Evolutionary conservation across 2,797 vertebrate species (phyloP).

Genomic region (Paguma larvata): DNA sequence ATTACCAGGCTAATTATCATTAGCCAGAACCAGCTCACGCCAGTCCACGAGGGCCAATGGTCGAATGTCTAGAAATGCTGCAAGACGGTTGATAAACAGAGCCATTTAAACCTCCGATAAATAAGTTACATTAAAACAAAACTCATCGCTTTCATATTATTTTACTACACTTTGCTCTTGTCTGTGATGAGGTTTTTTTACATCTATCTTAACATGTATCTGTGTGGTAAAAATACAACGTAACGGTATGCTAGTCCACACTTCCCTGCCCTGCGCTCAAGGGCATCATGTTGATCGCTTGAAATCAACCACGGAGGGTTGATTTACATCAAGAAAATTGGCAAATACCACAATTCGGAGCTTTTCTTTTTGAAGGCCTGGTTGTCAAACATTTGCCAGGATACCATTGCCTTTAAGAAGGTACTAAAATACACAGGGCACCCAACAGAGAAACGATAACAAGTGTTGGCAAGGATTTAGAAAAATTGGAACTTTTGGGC

Average conservation of each 20-base stretch:
- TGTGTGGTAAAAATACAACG: not conserved
- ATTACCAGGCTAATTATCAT: not conserved
- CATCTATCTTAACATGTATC: not conserved
- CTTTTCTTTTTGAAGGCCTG: not conserved
- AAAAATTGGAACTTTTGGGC: not conserved
- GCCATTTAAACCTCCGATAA: not conserved
- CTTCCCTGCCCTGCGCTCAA: not conserved
- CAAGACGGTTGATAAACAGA: not conserved
- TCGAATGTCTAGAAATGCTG: not conserved
- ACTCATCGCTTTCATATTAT: not conserved
- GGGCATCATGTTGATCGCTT: not conserved
- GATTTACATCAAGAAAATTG: not conserved
- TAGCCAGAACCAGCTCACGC: not conserved
- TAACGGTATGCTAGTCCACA: too few species aligned
- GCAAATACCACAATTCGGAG: not conserved
- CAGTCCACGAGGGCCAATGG: not conserved
- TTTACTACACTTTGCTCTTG: not conserved
- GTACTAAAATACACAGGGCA: not conserved
- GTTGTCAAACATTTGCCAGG: not conserved
- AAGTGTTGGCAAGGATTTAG: not conserved
- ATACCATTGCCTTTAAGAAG: not conserved
- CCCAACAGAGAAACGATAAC: not conserved
- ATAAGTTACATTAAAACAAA: not conserved
- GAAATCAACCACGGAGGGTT: not conserved
- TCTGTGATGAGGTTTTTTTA: not conserved